Evolutionary conservation across 53 echinoderm and acorn worm species (phyloP), one percentile per base, ranked within the genome.

Genomic region (Hippasteria phrygiana): DNA sequence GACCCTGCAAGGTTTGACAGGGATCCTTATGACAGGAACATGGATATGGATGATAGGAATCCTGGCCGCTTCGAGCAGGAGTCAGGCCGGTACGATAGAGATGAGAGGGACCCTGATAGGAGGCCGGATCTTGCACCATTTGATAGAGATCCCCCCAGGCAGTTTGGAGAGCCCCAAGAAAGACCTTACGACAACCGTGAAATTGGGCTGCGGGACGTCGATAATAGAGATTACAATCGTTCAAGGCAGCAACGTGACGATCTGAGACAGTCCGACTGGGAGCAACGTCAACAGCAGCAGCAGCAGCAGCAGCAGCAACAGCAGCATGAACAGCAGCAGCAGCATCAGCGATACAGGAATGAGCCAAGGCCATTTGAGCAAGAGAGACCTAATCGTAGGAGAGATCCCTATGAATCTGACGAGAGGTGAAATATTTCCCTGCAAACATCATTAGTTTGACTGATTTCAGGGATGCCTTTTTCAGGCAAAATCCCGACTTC

Each of bases 331-430:
- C 29, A 62, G 24, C 26, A 38, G 24, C 81, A 41, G 43, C 20
- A n/a, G 27, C 59, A 42, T 35, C 62, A 24, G 1, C 71, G 53
- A 9, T 70, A 35, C 5, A n/a, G 85, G 18, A 71, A 53, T 0
- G 71, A 85, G 14, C 70, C 70, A 12, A 50, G 85, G 46, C 71
- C 33, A 13, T 85, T 48, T 40, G 32, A 53, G 31, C 85, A 71
- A 51, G 85, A 85, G 37, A 33, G 3, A 14, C 18, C 11, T 17
- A 54, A 67, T 48, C 64, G 71, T n/a, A 46, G 85, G 46, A 36
- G 26, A 5, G 85, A 85, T 53, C 54, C 71, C 12, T 85, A 35
- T 53, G 85, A 85, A 53, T 50, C 54, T 5, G 85, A 85, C n/a
- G 85, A 85, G 17, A 85, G 85, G 85, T 85, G 24, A 48, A 53